These are phyloP conservation scores for Scomber japonicus DNA, from an alignment of 2,113 vertebrate genomes.

Conservation along the genomic window DNA sequence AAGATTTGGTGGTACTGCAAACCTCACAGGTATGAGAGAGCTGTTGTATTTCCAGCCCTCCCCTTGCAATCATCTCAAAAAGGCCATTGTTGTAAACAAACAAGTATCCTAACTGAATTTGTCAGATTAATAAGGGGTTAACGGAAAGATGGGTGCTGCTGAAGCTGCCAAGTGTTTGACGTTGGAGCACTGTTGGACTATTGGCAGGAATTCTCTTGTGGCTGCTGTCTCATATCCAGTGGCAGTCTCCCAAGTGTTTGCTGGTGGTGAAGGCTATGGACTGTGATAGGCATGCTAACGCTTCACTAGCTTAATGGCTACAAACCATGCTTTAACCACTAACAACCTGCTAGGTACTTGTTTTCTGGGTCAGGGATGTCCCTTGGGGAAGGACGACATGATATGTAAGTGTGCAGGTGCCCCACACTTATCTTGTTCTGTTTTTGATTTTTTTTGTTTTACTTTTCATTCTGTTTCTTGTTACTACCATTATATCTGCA, in stretches of 20 bases:
- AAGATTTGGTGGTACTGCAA: neutral
- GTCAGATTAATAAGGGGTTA: constrained; percentile 68
- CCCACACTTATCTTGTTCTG: neutral
- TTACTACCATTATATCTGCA: constrained; percentile 15
- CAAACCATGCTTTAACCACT: constrained; percentile 48
- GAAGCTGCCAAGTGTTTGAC: constrained; percentile 57
- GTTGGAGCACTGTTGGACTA: constrained; percentile 38
- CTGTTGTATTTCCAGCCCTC: neutral
- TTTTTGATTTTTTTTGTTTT: neutral
- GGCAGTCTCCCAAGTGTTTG: constrained; percentile 53
- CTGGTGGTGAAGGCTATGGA: constrained; percentile 13
- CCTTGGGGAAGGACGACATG: neutral
- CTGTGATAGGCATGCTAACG: constrained; percentile 22
- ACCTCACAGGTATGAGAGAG: neutral
- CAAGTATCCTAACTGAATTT: constrained; percentile 38
- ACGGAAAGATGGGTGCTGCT: constrained; percentile 34
- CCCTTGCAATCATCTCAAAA: constrained; percentile 1
- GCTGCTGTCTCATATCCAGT: constrained; percentile 57
- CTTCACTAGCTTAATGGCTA: constrained; percentile 38
- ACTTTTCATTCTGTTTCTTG: neutral
- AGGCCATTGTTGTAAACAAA: constrained; percentile 50
- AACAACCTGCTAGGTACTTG: constrained; percentile 31
- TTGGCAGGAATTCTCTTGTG: constrained; percentile 58
- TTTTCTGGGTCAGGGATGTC: constrained; percentile 45
- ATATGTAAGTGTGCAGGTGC: constrained; percentile 49